phyloP scores from a whole-genome alignment of 2,113 vertebrate genomes.

The Ceyx melanurus region DNA sequence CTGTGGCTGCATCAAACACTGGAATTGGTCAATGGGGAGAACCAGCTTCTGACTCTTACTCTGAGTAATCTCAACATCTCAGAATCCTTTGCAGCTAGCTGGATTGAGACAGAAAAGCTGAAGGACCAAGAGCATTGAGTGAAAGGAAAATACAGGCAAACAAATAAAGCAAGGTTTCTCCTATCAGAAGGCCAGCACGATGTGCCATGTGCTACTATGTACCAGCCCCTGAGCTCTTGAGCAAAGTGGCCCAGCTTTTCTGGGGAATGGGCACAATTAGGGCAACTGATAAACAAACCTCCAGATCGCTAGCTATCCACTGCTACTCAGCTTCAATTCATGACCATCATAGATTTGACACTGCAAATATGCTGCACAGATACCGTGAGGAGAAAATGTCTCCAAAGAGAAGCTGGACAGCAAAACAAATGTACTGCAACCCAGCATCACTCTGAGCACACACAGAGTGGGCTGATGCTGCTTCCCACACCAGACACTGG shows the following conservation, averaged over 20 bases:
- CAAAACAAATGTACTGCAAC: not conserved
- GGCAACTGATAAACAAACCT: not conserved
- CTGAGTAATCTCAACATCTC: not conserved
- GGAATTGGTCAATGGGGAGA: not conserved
- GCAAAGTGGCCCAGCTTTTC: not conserved
- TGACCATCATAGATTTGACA: not conserved
- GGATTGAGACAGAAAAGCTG: not conserved
- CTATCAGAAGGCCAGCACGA: not conserved
- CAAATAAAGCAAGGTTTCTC: not conserved
- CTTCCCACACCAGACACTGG: not conserved
- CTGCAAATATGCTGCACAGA: not conserved
- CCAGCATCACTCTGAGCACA: not conserved
- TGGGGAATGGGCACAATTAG: not conserved
- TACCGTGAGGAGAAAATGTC: not conserved
- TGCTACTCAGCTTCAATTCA: not conserved
- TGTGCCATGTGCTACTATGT: not conserved
- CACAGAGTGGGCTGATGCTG: fast-evolving
- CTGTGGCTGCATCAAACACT: not conserved
- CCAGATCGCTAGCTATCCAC: not conserved
- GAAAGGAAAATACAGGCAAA: not conserved
- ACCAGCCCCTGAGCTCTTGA: not conserved
- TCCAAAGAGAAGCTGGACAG: not conserved
- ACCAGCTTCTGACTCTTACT: not conserved
- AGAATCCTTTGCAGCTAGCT: not conserved
- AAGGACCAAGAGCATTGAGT: not conserved